phyloP scores from a whole-genome alignment of 2,113 vertebrate species.

The Crotophaga sulcirostris region DNA sequence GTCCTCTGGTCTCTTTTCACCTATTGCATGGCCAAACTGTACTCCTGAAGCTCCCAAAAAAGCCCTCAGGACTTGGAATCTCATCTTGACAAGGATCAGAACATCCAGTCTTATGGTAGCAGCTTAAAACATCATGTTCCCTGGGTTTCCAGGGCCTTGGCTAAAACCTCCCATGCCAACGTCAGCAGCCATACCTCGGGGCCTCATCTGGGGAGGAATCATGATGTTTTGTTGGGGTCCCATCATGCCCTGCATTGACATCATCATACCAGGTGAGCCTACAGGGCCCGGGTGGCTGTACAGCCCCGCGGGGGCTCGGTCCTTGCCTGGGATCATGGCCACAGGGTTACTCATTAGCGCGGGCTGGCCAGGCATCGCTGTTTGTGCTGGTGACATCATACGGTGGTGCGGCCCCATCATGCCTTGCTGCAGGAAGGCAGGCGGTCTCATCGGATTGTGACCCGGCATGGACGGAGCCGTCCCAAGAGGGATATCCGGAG shows the following conservation, averaged over 20 bases:
- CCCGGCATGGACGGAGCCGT: conserved; percentile 85
- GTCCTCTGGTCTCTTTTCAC: conserved; percentile 78
- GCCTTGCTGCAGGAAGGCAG: conserved; percentile 95
- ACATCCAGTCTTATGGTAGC: conserved; percentile 79
- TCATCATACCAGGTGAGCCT: conserved; percentile 98
- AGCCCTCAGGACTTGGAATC: conserved; percentile 80
- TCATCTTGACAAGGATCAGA: conserved; percentile 78
- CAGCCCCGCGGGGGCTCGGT: conserved; percentile 83
- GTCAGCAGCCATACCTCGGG: conserved; percentile 89
- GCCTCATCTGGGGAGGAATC: conserved; percentile 98
- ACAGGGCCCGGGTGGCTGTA: conserved; percentile 93
- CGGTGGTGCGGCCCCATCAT: conserved; percentile 98
- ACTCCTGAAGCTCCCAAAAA: conserved; percentile 71
- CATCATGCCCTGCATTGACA: conserved; percentile 98
- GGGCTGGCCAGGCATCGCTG: conserved; percentile 85
- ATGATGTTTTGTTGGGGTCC: conserved; percentile 99
- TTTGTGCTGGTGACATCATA: conserved; percentile 94
- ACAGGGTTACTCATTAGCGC: conserved; percentile 86
- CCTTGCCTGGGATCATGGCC: conserved; percentile 94
- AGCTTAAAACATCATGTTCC: conserved; percentile 98
- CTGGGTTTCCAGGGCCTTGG: conserved; percentile 95
- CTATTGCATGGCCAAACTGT: conserved; percentile 81
- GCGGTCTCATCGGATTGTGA: conserved; percentile 93
- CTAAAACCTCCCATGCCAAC: conserved; percentile 97
- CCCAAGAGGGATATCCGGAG: conserved; percentile 91